A percentile compares a stretch with the other conserved stretches of the same genome.
These are phyloP conservation scores for Cydia strobilella DNA, from an alignment of 1,140 invertebrate species.

Conservation along the genomic window DNA sequence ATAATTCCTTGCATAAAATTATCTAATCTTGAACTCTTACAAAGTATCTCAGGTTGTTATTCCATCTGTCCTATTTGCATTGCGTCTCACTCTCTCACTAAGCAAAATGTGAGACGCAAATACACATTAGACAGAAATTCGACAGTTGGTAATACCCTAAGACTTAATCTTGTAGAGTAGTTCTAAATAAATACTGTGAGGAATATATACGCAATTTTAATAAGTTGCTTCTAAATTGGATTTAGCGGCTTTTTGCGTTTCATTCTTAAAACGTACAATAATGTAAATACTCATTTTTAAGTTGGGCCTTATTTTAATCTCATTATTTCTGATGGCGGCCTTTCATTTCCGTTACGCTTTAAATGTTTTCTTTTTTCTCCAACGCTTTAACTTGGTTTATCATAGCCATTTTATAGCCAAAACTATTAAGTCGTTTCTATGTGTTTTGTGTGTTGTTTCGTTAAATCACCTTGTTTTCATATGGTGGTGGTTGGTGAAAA, in stretches of 20 bases:
- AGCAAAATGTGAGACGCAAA: too few species aligned
- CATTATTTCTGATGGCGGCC: slow-evolving; percentile 43
- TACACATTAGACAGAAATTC: too few species aligned
- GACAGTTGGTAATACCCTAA: too few species aligned
- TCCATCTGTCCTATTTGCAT: too few species aligned
- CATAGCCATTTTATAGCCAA: slow-evolving; percentile 20
- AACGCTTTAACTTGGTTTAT: slow-evolving; percentile 1
- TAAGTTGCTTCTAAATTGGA: too few species aligned
- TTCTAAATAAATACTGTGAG: too few species aligned
- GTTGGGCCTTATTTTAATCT: neutral
- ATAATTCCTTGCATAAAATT: too few species aligned
- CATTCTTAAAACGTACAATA: slow-evolving; percentile 13
- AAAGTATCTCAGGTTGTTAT: too few species aligned
- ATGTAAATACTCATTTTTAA: slow-evolving; percentile 24
- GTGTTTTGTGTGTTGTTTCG: slow-evolving; percentile 49
- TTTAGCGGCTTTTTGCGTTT: neutral
- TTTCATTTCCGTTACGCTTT: slow-evolving; percentile 40
- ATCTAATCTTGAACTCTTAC: too few species aligned
- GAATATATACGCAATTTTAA: too few species aligned
- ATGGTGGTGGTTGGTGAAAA: slow-evolving; percentile 80
- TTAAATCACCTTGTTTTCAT: slow-evolving; percentile 47
- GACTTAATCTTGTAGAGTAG: too few species aligned
- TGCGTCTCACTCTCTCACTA: too few species aligned
- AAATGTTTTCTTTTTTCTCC: slow-evolving; percentile 18
- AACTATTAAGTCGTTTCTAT: slow-evolving; percentile 37